Percentiles rank a stretch among this genome's conserved stretches.
Conservation (phyloP, 2,113 vertebrate species). For the Apodemus sylvaticus region DNA sequence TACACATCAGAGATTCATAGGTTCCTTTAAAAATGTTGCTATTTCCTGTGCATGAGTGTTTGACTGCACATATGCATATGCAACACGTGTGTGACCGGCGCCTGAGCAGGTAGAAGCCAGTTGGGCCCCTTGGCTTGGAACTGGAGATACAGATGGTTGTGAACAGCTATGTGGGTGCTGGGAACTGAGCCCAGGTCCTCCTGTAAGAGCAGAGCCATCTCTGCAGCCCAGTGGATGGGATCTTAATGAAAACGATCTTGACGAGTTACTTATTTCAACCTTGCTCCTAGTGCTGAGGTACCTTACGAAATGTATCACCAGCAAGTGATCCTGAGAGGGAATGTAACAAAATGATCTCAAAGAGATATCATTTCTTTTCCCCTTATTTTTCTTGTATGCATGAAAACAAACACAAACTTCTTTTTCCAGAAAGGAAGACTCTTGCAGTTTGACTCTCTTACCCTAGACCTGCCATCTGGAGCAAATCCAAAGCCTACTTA, state of each 20-base stretch:
- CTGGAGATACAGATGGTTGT: background rate
- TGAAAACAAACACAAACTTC: constrained; percentile 22
- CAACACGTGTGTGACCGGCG: background rate
- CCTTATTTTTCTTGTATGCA: background rate
- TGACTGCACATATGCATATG: background rate
- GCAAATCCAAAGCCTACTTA: constrained; percentile 7
- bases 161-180: background rate
- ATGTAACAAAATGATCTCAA: background rate
- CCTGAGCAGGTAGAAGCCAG: background rate
- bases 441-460: background rate
- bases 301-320: background rate
- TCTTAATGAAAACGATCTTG: background rate
- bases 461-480: background rate
- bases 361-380: background rate
- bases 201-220: background rate
- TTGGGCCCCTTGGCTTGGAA: background rate
- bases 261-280: background rate
- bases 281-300: background rate
- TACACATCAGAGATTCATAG: background rate
- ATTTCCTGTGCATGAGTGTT: background rate
- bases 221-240: too few species aligned
- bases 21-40: background rate
- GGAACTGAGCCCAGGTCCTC: background rate
- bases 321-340: background rate
- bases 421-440: constrained; percentile 44